phyloP scores from a whole-genome alignment of 2,113 vertebrate species.

The Patagioenas fasciata region DNA sequence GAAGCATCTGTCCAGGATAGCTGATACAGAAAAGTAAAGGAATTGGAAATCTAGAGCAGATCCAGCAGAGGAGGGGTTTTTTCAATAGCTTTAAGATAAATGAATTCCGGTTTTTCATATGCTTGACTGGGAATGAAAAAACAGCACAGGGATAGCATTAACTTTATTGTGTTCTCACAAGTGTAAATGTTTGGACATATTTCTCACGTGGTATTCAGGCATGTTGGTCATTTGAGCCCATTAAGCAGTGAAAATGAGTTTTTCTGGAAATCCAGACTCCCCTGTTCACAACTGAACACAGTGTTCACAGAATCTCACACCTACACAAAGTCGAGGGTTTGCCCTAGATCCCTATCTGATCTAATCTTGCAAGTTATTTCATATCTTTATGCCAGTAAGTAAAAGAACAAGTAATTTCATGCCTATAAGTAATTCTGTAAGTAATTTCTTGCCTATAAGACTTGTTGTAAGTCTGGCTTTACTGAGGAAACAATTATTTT shows the following conservation, averaged over 20 bases:
- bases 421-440: background rate
- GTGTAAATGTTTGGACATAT: background rate
- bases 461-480: background rate
- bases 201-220: background rate
- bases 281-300: background rate
- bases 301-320: background rate
- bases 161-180: background rate
- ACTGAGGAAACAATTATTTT: background rate
- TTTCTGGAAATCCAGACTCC: background rate
- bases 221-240: background rate
- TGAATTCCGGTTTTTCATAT: background rate
- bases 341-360: background rate
- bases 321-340: fast-evolving
- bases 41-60: constrained; percentile 33
- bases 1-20: constrained; percentile 19
- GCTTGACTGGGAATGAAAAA: background rate
- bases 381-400: background rate
- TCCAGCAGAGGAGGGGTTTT: background rate
- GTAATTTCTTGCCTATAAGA: background rate
- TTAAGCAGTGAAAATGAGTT: background rate
- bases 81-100: constrained; percentile 54
- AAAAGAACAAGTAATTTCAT: background rate
- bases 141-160: background rate
- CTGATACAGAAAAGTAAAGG: constrained; percentile 4
- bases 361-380: background rate